phyloP scores from a whole-genome alignment of 2,797 vertebrate species.

The Hirundo rustica region DNA sequence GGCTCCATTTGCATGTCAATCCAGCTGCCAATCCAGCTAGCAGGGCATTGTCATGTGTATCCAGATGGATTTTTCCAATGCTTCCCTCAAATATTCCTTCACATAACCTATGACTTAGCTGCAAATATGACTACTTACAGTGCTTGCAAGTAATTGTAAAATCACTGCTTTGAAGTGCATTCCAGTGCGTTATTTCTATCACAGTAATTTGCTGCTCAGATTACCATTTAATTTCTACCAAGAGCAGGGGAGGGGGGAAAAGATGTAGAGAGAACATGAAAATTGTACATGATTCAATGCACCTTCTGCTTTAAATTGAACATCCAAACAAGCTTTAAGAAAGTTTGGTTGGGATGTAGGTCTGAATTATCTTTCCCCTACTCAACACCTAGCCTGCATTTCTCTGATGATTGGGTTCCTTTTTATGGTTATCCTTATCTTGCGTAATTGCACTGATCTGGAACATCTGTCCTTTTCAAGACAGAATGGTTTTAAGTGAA shows the following conservation, averaged over 20 bases:
- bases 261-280: neutral
- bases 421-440: neutral
- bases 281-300: neutral
- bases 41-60: accelerated
- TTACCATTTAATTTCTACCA: neutral
- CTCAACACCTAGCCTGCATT: neutral
- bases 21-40: neutral
- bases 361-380: neutral
- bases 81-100: neutral
- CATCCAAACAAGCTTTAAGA: neutral
- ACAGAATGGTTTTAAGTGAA: neutral
- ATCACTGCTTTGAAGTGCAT: neutral
- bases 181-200: neutral
- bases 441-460: neutral
- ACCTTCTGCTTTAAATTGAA: neutral
- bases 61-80: neutral
- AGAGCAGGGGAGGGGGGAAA: too few species aligned
- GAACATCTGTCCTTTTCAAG: neutral
- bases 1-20: neutral
- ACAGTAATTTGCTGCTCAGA: neutral
- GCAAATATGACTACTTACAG: neutral
- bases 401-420: neutral
- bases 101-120: neutral
- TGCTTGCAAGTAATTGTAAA: neutral
- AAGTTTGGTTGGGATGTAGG: neutral